Percentiles rank a stretch among this genome's conserved stretches.
Evolutionary conservation across 2,113 vertebrate genomes (phyloP).

Genomic region (Oreochromis aureus): DNA sequence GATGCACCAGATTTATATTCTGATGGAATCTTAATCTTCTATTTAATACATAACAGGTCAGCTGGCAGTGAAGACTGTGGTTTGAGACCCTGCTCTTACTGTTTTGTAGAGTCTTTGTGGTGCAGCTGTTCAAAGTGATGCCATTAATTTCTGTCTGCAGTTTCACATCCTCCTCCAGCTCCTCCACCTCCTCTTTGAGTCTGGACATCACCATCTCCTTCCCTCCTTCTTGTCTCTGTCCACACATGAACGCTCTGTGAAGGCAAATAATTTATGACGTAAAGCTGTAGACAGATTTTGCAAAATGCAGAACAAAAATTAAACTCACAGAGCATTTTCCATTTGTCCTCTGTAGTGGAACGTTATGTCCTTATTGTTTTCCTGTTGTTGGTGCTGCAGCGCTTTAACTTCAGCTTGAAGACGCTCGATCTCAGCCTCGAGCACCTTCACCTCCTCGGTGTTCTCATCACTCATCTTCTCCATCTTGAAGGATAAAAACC

Average conservation of each 20-base stretch:
- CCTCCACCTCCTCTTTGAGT: constrained; percentile 67
- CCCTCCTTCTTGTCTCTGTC: background rate
- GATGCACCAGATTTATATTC: background rate
- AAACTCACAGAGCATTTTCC: constrained; percentile 61
- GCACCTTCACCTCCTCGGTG: constrained; percentile 37
- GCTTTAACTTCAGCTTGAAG: constrained; percentile 74
- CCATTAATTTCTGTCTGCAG: constrained; percentile 75
- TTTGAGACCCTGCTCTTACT: constrained; percentile 61
- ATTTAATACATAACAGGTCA: background rate
- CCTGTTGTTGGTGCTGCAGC: constrained; percentile 54
- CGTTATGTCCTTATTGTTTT: constrained; percentile 16
- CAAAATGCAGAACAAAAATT: background rate
- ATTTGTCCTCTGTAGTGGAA: constrained; percentile 51
- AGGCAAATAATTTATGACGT: background rate
- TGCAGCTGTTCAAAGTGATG: constrained; percentile 75
- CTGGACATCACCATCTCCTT: constrained; percentile 25
- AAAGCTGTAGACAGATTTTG: background rate
- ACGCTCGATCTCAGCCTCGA: constrained; percentile 67
- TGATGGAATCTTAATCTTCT: background rate
- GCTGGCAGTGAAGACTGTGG: background rate
- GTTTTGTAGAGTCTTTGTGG: constrained; percentile 67
- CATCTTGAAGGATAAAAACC: background rate
- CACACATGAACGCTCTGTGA: constrained; percentile 12
- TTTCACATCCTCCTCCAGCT: constrained; percentile 70
- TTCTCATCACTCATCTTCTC: constrained; percentile 17